These are phyloP conservation scores for Cinclus cinclus DNA, from an alignment of 2,113 vertebrate genomes.

Conservation along the genomic window DNA sequence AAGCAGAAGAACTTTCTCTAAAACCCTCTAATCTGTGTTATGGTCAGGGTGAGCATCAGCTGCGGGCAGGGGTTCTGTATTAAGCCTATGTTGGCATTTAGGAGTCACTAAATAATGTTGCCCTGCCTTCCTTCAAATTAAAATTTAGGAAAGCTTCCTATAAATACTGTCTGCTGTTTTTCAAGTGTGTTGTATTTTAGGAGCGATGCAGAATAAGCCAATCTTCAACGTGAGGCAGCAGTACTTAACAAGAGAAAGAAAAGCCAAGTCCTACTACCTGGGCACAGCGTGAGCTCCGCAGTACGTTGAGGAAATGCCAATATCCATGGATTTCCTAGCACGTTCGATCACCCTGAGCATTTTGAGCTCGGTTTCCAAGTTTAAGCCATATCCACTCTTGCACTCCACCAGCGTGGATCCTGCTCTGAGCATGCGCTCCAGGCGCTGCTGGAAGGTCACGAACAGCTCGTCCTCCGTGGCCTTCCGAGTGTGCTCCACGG, in stretches of 20 bases:
- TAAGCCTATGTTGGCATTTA: background rate
- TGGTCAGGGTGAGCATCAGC: background rate
- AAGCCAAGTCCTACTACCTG: constrained; percentile 74
- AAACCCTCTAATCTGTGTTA: background rate
- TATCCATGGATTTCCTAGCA: constrained; percentile 71
- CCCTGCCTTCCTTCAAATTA: background rate
- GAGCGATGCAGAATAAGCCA: background rate
- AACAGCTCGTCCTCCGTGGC: constrained; percentile 80
- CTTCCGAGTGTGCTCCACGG: constrained; percentile 83
- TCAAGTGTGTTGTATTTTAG: background rate
- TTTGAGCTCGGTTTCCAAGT: constrained; percentile 86
- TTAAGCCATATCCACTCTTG: constrained; percentile 95
- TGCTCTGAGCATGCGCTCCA: constrained; percentile 78
- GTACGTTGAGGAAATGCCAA: constrained; percentile 90
- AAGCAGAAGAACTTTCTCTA: background rate
- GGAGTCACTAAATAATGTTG: background rate
- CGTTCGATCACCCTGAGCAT: constrained; percentile 89
- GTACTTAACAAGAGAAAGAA: background rate
- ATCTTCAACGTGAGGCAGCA: background rate
- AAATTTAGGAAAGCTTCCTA: background rate
- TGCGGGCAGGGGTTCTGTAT: background rate
- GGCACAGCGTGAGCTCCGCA: constrained; percentile 93
- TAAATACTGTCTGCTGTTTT: background rate
- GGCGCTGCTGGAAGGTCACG: constrained; percentile 68
- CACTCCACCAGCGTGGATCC: constrained; percentile 94